A percentile compares a stretch with the other conserved stretches of the same genome.
Conservation (phyloP, 2,113 vertebrate species). For the Tonatia bakeri region DNA sequence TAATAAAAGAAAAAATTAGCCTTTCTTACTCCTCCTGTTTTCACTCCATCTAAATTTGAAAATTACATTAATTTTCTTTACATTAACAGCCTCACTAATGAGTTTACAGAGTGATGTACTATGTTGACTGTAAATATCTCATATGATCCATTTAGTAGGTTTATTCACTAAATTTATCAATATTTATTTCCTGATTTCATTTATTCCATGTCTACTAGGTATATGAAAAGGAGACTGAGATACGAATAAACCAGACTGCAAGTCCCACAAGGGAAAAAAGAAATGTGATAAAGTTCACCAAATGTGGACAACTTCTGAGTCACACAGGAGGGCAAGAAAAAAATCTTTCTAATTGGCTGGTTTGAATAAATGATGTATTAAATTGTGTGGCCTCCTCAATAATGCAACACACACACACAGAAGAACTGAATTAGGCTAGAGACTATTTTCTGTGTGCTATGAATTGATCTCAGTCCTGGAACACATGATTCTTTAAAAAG, state of each 20-base stretch:
- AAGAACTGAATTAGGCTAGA: not conserved
- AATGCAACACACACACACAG: not conserved
- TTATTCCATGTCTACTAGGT: not conserved
- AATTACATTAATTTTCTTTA: slow-evolving; percentile 37
- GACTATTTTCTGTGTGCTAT: not conserved
- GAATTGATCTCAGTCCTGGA: not conserved
- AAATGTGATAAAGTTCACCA: not conserved
- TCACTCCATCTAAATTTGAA: slow-evolving; percentile 18
- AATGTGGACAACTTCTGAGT: not conserved
- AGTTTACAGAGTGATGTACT: not conserved
- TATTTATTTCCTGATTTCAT: not conserved
- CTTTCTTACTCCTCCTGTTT: not conserved
- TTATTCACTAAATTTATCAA: not conserved
- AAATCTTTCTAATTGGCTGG: not conserved
- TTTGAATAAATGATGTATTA: not conserved
- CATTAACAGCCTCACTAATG: slow-evolving; percentile 14
- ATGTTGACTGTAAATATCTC: not conserved
- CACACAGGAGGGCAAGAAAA: not conserved
- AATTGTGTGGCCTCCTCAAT: not conserved
- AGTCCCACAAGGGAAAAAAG: not conserved
- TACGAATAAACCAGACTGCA: not conserved
- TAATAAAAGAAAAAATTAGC: slow-evolving; percentile 10
- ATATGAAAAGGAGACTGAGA: not conserved
- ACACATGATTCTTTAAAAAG: not conserved
- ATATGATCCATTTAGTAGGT: not conserved